Evolutionary conservation across 2,888 invertebrate genomes (phyloP).

Genomic region (Hemithea aestivaria): DNA sequence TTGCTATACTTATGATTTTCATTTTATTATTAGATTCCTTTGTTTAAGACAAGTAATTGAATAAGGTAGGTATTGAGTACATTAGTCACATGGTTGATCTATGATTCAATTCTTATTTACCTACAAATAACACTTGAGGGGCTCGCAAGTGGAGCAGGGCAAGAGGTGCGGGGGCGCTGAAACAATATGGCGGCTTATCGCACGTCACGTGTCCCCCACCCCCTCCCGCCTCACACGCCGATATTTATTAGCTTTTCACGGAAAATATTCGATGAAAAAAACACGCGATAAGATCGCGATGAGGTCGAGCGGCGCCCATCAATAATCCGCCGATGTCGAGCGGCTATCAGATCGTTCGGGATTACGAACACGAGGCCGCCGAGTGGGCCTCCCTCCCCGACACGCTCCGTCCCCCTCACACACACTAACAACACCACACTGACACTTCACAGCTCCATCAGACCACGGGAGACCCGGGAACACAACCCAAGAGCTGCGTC

Average conservation of each 20-base stretch:
- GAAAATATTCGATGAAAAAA: constrained; percentile 69
- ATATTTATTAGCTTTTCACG: constrained; percentile 66
- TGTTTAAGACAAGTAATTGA: no score
- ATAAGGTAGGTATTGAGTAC: constrained; percentile 1
- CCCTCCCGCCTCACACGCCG: constrained; percentile 27
- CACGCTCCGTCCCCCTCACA: constrained; percentile 8
- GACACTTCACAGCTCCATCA: not conserved
- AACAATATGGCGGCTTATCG: constrained; percentile 70
- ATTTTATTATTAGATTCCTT: no score
- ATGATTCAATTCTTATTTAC: constrained; percentile 25
- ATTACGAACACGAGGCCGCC: constrained; percentile 4
- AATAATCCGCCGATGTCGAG: constrained; percentile 57
- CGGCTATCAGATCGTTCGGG: constrained; percentile 32
- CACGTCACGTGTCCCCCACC: constrained; percentile 49
- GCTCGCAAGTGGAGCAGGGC: constrained; percentile 25
- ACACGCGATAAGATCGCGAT: constrained; percentile 70
- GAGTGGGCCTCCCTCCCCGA: not conserved
- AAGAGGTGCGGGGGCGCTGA: constrained; percentile 35
- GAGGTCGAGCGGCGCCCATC: constrained; percentile 68
- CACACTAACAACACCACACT: constrained; percentile 10
- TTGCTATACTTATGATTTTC: no score
- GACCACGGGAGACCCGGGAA: no score
- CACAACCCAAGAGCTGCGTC: no score
- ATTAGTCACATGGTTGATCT: constrained; percentile 5
- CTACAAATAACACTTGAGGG: constrained; percentile 30